Conservation (phyloP, 1,140 invertebrate species). For the Drosophila mojavensis region DNA sequence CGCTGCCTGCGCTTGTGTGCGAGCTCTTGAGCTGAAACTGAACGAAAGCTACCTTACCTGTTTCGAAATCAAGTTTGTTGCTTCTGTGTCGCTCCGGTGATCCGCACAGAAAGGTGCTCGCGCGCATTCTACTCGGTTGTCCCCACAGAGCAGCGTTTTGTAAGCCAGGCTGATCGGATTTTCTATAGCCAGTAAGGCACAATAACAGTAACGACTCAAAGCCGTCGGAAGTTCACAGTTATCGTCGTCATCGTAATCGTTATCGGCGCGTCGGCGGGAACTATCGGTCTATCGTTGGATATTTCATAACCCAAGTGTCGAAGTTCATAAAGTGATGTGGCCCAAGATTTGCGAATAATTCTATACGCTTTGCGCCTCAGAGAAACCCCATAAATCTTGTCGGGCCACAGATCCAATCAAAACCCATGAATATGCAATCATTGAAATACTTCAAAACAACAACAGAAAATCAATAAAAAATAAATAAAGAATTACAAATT, state of each 20-base stretch:
- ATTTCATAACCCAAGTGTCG: constrained; percentile 10
- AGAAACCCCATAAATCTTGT: constrained; percentile 74
- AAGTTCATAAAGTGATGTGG: constrained; percentile 8
- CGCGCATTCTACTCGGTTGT: constrained; percentile 80
- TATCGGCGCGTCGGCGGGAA: constrained; percentile 12
- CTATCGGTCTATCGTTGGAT: constrained; percentile 2
- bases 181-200: constrained; percentile 50
- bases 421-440: constrained; percentile 69
- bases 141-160: constrained; percentile 53
- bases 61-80: constrained; percentile 81
- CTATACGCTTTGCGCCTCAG: constrained; percentile 27
- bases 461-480: constrained; percentile 30
- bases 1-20: constrained; percentile 23
- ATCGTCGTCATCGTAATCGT: constrained; percentile 17
- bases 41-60: constrained; percentile 80
- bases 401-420: constrained; percentile 49
- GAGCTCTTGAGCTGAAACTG: constrained; percentile 60
- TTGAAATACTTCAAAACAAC: constrained; percentile 37
- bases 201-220: constrained; percentile 29
- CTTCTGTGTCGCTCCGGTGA: constrained; percentile 80
- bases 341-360: constrained; percentile 63
- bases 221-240: constrained; percentile 60
- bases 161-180: constrained; percentile 58
- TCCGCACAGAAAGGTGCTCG: constrained; percentile 81
- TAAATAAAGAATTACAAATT: constrained; percentile 24